Base-by-base conservation (phyloP, 1,140 invertebrate genomes). In the Pomacea maculata region DNA sequence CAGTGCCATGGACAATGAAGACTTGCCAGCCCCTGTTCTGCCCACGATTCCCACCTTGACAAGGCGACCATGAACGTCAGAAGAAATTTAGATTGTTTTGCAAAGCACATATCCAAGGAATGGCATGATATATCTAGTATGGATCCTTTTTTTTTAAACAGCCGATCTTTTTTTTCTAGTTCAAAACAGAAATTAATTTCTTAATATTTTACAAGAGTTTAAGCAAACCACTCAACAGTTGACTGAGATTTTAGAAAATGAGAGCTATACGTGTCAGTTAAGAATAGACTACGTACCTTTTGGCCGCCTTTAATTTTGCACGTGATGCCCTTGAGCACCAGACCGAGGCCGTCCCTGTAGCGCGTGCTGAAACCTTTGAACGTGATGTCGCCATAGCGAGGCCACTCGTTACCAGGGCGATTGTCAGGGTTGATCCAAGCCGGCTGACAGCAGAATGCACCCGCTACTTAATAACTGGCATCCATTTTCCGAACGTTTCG, bases 351-450 rank as follows among this genome's bases (percentile, higher is more conserved):
- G 21, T 85, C 81, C 70, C 90, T 79, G 83, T 91, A 91, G 55
- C 89, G 80, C 6, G 86, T 86, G 34, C 82, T 82, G 87, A 95
- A 96, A 78, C 96, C 92, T 57, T 94, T 93, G 90, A 97, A 97
- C 80, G 93, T 92, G 15, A 98, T 94, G 29, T 91, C 89, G 80
- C 96, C 96, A 54, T 74, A 86, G 0, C 93, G 88, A 25, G 88
- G 88, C 89, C 89, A 90, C 54, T 84, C 85, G 19, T 74, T 61
- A 8, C 70, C 79, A 54, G 86, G 83, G 9, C 80, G 84, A 54
- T 71, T 82, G 8, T 76, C 78, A 11, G 82, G 80, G 17, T 68
- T 82, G 17, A 77, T 61, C 86, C 87, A 87, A 11, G 82, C 79
- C 55, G 85, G 83, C 85, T 88, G 77, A 29, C 10, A 55, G 21